Conservation (phyloP, 2,797 vertebrate species). For the Rhodeus uyekii region DNA sequence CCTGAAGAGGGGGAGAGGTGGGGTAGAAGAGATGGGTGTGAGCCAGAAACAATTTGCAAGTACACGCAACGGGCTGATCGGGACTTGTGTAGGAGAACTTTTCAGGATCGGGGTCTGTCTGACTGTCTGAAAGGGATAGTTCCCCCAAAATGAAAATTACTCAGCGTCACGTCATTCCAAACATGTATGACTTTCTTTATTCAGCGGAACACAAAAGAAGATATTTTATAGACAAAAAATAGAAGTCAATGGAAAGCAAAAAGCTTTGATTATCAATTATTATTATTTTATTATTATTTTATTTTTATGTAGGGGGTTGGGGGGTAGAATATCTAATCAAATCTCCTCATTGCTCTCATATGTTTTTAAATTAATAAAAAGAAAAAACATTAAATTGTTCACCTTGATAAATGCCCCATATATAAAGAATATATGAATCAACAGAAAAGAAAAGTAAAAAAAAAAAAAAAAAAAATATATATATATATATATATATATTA, state of each 20-base stretch:
- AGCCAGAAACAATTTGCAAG: constrained; percentile 40
- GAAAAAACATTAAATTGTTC: background rate
- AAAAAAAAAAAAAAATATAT: too few relatives aligned
- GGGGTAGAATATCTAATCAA: too few relatives aligned
- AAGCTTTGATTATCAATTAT: background rate
- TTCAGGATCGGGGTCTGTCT: background rate
- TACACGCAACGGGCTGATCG: constrained; percentile 18
- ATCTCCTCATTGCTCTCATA: background rate
- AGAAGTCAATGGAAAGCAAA: background rate
- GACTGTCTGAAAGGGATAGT: background rate
- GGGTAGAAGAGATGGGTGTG: constrained; percentile 1
- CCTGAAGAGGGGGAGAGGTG: constrained; percentile 61
- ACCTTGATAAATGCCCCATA: background rate
- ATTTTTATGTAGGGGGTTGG: too few relatives aligned
- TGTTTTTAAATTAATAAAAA: background rate
- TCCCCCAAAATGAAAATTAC: background rate
- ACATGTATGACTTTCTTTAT: background rate
- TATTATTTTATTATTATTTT: too few relatives aligned
- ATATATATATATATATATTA: background rate
- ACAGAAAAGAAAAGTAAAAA: too few relatives aligned
- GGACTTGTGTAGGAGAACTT: background rate
- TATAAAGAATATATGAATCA: too few relatives aligned
- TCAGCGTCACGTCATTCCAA: background rate
- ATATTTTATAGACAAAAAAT: background rate
- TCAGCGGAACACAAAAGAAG: background rate